A percentile compares a stretch with the other conserved stretches of the same genome.
These are phyloP conservation scores for Cladopsammia gracilis DNA, from an alignment of 64 coral and sea anemone species.

Conservation along the genomic window DNA sequence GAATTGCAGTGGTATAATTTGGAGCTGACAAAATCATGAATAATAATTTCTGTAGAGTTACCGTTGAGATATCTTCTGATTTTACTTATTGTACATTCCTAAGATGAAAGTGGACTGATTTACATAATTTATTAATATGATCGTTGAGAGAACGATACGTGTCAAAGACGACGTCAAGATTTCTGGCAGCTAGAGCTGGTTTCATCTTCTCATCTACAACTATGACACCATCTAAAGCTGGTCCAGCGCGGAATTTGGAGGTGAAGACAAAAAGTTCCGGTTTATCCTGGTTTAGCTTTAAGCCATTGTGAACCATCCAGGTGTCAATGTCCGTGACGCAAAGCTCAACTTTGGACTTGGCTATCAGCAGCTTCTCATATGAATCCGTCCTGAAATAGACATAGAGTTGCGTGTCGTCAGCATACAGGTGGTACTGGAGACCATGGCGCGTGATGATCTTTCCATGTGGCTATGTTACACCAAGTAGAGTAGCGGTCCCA, in stretches of 20 bases:
- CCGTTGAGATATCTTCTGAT: too few relatives aligned
- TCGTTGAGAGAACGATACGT: background rate
- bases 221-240: background rate
- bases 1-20: too few relatives aligned
- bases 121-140: background rate
- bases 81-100: too few relatives aligned
- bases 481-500: background rate
- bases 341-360: background rate
- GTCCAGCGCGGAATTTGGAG: background rate
- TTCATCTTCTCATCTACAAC: background rate
- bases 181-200: background rate
- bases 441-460: background rate
- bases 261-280: constrained; percentile 10
- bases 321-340: constrained; percentile 27
- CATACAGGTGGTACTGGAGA: background rate
- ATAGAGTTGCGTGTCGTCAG: background rate
- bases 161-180: background rate
- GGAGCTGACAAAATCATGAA: too few relatives aligned
- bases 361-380: background rate
- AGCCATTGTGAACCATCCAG: constrained; percentile 43
- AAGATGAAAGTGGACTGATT: too few relatives aligned
- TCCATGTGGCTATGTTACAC: background rate
- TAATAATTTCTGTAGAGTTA: too few relatives aligned
- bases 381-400: constrained; percentile 31
- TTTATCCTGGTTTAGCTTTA: constrained; percentile 41